Base-by-base conservation (phyloP, 1,140 invertebrate species). In the Oreohelix idahoensis region DNA sequence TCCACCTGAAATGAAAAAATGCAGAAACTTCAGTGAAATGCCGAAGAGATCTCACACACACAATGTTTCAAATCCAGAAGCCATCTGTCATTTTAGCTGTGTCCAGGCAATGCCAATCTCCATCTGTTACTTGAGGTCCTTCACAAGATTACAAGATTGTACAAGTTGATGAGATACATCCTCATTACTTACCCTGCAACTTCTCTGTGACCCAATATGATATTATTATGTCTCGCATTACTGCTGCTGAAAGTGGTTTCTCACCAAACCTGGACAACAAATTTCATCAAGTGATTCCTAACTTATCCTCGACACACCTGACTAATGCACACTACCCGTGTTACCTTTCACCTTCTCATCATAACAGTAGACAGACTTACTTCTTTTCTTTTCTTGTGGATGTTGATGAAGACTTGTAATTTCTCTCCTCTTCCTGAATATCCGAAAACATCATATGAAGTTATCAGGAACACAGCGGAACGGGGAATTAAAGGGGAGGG, bases 361-460 rank as follows among this genome's bases (percentile, higher is more conserved):
- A 74, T n/a, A 8, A 77, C 32, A 51, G 13, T 1, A n/a, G 15
- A 39, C 58, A 20, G 15, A 82, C 80, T 82, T 82, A 82, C 80
- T 82, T 82, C 51, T 82, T 82, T 42, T 82, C 80, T 75, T 82
- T 82, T 66, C 71, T 82, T 82, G 80, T 53, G 10, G 80, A 82
- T 74, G n/a, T n/a, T n/a, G 80, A 82, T 53, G 70, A 58, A 38
- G 80, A 82, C 32, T 75, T 82, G n/a, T 82, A 66, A 53, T n/a
- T 39, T 75, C 51, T 82, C 51, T 71, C 80, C 26, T 74, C 80
- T 74, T 82, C 80, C 80, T 82, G 79, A 74, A 74, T 82, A 81
- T 82, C 80, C 80, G 66, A 82, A 82, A 82, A 82, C 80, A 82
- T 82, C 80, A 82, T 58, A 82, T 82, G 80, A 82, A 82, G 80